Percentiles rank a stretch among this genome's conserved stretches.
Conservation (phyloP, 2,113 vertebrate species). For the Gulo gulo region DNA sequence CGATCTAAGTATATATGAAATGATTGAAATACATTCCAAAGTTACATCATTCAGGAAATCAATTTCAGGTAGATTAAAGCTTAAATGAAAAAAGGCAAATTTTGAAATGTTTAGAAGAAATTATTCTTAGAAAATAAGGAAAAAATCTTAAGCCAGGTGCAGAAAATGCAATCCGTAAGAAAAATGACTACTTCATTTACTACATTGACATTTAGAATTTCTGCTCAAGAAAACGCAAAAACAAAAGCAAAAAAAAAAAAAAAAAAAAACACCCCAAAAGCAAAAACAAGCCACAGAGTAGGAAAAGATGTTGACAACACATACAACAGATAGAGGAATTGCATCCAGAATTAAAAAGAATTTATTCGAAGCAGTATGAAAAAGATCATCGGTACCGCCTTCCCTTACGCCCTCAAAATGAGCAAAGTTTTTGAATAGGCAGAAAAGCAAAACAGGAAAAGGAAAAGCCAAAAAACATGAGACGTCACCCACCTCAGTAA, state of each 20-base stretch:
- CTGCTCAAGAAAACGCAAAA: not conserved
- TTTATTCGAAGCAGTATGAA: not conserved
- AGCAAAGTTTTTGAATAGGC: not conserved
- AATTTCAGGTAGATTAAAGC: not conserved
- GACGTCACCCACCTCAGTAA: not conserved
- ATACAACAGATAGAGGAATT: not conserved
- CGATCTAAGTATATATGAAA: not conserved
- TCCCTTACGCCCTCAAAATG: not conserved
- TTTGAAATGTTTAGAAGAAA: not conserved
- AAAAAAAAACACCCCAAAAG: not conserved
- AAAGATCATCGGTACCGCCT: not conserved
- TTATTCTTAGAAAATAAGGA: not conserved
- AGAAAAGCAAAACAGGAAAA: not conserved
- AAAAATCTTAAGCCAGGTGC: not conserved
- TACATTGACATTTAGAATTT: not conserved
- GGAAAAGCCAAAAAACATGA: not conserved
- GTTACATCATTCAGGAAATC: not conserved
- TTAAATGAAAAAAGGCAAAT: not conserved
- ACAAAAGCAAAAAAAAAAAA: not conserved
- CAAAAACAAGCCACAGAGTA: not conserved
- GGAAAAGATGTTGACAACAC: not conserved
- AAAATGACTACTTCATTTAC: not conserved
- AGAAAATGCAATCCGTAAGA: not conserved
- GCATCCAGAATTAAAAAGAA: not conserved
- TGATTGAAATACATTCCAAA: not conserved